Conservation (phyloP, 2,888 invertebrate species). For the Oscheius onirici region DNA sequence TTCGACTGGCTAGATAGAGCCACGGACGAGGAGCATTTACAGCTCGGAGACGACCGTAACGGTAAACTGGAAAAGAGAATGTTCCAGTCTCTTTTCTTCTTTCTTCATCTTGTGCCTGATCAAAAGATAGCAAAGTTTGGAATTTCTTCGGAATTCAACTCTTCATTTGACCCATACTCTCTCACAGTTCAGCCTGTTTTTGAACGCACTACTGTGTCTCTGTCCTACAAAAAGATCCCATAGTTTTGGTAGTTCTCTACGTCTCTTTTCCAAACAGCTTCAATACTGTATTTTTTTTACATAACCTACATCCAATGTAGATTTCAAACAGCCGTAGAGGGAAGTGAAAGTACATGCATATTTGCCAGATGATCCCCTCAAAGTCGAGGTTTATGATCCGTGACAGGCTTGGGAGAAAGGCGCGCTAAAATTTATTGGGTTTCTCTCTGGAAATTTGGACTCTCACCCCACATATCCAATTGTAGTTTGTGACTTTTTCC, state of each 20-base stretch:
- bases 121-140: no score
- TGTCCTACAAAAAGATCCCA: no score
- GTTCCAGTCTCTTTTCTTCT: no score
- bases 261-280: neutral
- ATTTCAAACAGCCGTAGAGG: constrained; percentile 64
- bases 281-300: no score
- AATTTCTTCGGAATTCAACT: no score
- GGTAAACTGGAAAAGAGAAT: constrained; percentile 49
- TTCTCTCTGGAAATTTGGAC: neutral
- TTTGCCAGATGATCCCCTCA: constrained; percentile 67
- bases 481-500: constrained; percentile 63
- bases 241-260: neutral
- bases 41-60: constrained; percentile 61
- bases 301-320: constrained; percentile 62
- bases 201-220: no score
- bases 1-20: constrained; percentile 57
- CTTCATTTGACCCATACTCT: no score
- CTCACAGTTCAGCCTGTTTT: no score
- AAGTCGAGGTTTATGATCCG: constrained; percentile 67
- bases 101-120: no score
- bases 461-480: constrained; percentile 66
- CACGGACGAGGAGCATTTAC: constrained; percentile 51
- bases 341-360: constrained; percentile 65
- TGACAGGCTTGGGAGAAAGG: constrained; percentile 66
- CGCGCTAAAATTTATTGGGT: constrained; percentile 48